Conservation (phyloP, 2,797 vertebrate genomes). For the Pelochelys cantorii region DNA sequence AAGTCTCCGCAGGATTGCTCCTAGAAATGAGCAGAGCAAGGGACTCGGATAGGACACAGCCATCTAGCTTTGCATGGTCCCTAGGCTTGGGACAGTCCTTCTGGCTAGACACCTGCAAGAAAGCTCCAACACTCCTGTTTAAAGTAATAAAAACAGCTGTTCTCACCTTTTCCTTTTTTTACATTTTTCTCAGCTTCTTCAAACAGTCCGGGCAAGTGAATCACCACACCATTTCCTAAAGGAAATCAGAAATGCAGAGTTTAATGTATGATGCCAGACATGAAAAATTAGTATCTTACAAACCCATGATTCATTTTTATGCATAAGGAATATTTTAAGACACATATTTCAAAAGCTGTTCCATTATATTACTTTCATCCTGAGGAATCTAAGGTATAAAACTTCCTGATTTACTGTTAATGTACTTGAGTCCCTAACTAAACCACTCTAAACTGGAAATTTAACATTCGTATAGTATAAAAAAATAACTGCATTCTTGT, state of each 20-base stretch:
- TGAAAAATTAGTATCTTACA: not conserved
- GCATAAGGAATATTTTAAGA: not conserved
- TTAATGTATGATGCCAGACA: not conserved
- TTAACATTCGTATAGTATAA: slow-evolving; percentile 13
- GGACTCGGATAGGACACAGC: not conserved
- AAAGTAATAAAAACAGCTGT: not conserved
- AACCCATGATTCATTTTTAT: not conserved
- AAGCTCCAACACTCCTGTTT: not conserved
- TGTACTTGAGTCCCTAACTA: not conserved
- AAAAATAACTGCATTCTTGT: not conserved
- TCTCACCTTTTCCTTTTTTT: slow-evolving; percentile 93
- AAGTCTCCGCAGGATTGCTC: not conserved
- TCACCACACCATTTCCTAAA: slow-evolving; percentile 96
- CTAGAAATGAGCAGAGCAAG: not conserved
- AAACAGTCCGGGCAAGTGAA: slow-evolving; percentile 97
- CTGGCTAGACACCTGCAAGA: not conserved
- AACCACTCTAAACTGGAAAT: not conserved
- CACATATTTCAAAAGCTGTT: not conserved
- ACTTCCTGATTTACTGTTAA: not conserved
- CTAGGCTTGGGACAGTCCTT: not conserved
- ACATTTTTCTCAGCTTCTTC: slow-evolving; percentile 97
- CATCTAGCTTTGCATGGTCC: not conserved
- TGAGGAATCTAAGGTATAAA: not conserved
- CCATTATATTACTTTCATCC: not conserved
- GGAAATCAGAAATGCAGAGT: slow-evolving; percentile 38